Percentiles rank a stretch among this genome's conserved stretches.
Evolutionary conservation across 2,888 invertebrate genomes (phyloP).

Genomic region (Lepidochrysops patricia): DNA sequence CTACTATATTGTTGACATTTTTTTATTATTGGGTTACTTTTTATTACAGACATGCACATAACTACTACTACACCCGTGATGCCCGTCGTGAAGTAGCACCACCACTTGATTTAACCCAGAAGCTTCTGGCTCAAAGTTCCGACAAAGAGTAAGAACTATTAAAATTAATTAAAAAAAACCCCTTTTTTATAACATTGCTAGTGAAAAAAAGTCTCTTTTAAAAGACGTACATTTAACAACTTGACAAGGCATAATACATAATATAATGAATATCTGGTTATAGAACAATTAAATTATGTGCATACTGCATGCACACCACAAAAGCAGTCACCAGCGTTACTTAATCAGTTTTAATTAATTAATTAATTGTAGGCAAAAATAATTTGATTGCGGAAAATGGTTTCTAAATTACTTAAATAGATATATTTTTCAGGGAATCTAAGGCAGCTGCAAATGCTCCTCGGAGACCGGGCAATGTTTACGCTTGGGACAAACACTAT

Average conservation of each 20-base stretch:
- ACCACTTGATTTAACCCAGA: constrained; percentile 71
- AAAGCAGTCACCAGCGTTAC: too few species aligned
- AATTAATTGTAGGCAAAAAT: too few species aligned
- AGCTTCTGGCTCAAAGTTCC: constrained; percentile 50
- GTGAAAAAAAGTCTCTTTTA: too few species aligned
- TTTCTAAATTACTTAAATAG: neutral
- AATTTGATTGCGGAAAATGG: too few species aligned
- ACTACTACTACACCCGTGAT: constrained; percentile 90
- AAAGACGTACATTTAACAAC: neutral
- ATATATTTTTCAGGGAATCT: constrained; percentile 38
- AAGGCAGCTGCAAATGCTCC: constrained; percentile 43
- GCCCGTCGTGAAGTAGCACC: constrained; percentile 85
- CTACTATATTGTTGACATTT: too few species aligned
- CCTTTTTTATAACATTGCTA: too few species aligned
- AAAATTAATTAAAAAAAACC: neutral
- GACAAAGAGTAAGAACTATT: constrained; percentile 50
- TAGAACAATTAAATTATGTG: neutral
- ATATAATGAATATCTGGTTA: too few species aligned
- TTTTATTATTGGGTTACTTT: too few species aligned
- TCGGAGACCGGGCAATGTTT: constrained; percentile 75
- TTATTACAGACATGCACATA: constrained; percentile 76
- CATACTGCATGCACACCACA: too few species aligned
- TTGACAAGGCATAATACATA: too few species aligned
- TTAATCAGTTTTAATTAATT: too few species aligned
- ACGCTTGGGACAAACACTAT: constrained; percentile 73